Evolutionary conservation across 2,113 vertebrate species (phyloP).

Genomic region (Thryonomys swinderianus): DNA sequence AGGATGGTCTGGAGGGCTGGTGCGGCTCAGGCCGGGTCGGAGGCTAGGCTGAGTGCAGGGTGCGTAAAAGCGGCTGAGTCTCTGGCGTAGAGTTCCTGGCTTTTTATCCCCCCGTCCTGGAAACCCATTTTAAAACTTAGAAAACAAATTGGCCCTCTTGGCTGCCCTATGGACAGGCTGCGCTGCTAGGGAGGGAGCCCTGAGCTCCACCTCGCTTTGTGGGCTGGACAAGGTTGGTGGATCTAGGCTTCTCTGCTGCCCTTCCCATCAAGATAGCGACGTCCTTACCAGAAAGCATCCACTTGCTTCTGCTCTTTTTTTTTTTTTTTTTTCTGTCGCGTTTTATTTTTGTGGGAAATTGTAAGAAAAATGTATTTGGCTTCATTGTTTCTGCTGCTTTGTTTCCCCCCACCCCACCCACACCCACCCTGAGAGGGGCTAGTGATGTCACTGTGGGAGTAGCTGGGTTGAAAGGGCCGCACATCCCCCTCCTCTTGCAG

Average conservation of each 20-base stretch:
- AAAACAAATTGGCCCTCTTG: neutral
- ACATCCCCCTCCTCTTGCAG: accelerated
- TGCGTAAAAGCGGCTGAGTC: neutral
- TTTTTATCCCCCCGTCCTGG: neutral
- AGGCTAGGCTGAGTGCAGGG: neutral
- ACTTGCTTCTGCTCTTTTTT: neutral
- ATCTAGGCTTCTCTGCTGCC: neutral
- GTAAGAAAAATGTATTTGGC: neutral
- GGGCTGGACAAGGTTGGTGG: accelerated
- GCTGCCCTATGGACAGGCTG: neutral
- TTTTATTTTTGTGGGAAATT: conserved; percentile 3
- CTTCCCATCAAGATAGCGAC: accelerated
- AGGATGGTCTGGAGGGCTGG: neutral
- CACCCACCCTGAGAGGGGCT: neutral
- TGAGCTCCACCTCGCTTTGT: neutral
- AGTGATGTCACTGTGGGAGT: neutral
- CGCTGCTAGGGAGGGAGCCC: neutral
- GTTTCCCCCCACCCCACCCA: neutral
- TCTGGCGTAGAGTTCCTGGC: neutral
- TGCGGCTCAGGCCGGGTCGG: neutral
- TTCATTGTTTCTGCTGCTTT: neutral
- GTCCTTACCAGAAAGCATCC: neutral
- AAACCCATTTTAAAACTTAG: neutral
- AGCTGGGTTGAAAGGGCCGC: accelerated
- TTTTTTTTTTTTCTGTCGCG: neutral